Conservation (phyloP, 1,140 invertebrate species). For the Drosophila tristis region DNA sequence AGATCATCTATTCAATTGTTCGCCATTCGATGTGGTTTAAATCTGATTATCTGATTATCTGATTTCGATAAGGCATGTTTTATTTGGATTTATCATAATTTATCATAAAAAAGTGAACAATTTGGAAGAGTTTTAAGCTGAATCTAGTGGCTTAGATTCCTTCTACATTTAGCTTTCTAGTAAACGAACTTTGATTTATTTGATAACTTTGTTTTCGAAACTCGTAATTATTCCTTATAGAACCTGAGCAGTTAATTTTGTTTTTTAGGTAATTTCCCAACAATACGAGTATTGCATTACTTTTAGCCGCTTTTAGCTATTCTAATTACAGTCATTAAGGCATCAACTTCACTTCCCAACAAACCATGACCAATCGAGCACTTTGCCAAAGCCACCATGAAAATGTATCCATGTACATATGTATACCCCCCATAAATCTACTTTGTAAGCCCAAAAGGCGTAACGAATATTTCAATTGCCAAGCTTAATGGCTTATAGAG, state of each 20-base stretch:
- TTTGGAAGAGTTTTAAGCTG: neutral
- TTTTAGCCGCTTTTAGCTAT: slow-evolving; percentile 45
- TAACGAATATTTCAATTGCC: slow-evolving; percentile 49
- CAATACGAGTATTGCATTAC: slow-evolving; percentile 23
- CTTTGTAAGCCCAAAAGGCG: slow-evolving; percentile 45
- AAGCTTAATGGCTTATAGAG: slow-evolving; percentile 1
- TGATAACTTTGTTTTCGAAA: neutral
- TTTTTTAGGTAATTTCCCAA: slow-evolving; percentile 21
- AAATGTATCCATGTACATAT: slow-evolving; percentile 47
- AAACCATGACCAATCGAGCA: slow-evolving; percentile 59
- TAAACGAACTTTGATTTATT: slow-evolving; percentile 2
- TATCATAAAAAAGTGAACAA: neutral
- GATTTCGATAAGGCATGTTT: slow-evolving; percentile 10
- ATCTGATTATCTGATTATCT: too few species aligned
- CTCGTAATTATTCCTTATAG: slow-evolving; percentile 21
- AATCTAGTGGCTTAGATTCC: too few species aligned
- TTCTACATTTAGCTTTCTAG: neutral
- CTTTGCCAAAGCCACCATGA: slow-evolving; percentile 49
- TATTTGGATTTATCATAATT: slow-evolving; percentile 14
- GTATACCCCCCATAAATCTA: slow-evolving; percentile 24
- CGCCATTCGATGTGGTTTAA: slow-evolving; percentile 8
- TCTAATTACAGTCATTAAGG: slow-evolving; percentile 69
- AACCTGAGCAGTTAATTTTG: slow-evolving; percentile 26
- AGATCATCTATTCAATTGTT: slow-evolving; percentile 29
- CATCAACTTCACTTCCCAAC: slow-evolving; percentile 51